Evolutionary conservation across 2,797 vertebrate species (phyloP).

Genomic region (Labeo calbasu): DNA sequence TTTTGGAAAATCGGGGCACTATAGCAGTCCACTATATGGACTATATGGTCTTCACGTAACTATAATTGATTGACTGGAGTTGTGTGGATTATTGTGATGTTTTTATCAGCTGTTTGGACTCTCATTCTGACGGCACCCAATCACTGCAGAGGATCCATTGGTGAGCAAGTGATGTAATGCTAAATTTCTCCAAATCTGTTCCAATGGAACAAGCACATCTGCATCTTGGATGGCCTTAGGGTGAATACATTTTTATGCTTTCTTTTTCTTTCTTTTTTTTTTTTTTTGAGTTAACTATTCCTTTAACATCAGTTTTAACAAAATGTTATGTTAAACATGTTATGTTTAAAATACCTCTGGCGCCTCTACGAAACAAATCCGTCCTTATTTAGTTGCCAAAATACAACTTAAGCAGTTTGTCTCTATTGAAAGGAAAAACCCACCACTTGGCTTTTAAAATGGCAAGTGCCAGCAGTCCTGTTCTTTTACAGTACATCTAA

Average conservation of each 20-base stretch:
- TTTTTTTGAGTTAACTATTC: not conserved
- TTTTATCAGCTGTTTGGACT: not conserved
- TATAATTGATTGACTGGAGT: not conserved
- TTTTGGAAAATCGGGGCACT: too few species aligned
- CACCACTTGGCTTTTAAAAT: slow-evolving; percentile 48
- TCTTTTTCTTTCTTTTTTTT: not conserved
- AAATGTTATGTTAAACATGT: slow-evolving; percentile 31
- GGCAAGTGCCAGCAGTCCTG: slow-evolving; percentile 38
- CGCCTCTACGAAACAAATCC: slow-evolving; percentile 39
- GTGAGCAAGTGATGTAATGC: not conserved
- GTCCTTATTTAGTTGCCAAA: slow-evolving; percentile 45
- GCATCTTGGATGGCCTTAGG: not conserved
- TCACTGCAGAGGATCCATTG: not conserved
- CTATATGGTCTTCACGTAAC: not conserved
- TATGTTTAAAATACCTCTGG: slow-evolving; percentile 39
- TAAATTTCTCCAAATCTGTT: not conserved
- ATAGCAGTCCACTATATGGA: too few species aligned
- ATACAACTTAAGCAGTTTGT: slow-evolving; percentile 48
- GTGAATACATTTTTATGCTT: not conserved
- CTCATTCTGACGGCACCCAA: not conserved
- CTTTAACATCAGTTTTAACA: slow-evolving; percentile 22
- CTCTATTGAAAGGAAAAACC: slow-evolving; percentile 51
- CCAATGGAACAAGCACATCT: not conserved
- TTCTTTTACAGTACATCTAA: slow-evolving; percentile 52
- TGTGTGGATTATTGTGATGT: not conserved